Evolutionary conservation across 2,888 invertebrate genomes (phyloP), one percentile per base, ranked within the genome.

Genomic region (Drosophila antonietae): DNA sequence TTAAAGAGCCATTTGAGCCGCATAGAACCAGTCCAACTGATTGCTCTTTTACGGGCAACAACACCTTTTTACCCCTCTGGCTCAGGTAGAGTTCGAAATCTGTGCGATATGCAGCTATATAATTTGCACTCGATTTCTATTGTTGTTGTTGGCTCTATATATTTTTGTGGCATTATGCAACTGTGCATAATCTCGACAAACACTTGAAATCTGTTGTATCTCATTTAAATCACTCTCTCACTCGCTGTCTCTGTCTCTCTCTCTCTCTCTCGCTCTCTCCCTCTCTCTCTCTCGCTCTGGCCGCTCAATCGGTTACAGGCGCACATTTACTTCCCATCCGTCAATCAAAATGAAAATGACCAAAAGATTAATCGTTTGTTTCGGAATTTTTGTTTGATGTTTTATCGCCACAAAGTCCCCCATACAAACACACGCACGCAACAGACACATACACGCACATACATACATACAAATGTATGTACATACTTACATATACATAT

Each of bases 281-380:
- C n/a, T 41, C 3, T 41, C 9, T n/a, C 41, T 14, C 23, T 10
- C 18, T 37, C 37, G 56, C 14, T 46, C 39, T 39, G 31, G 57
- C 71, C 44, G 58, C 66, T 75, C 72, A 75, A 63, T 73, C 68
- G 63, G 68, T 73, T 80, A 68, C 74, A 74, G 70, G 44, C 70
- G 70, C 67, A 77, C 83, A 84, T 83, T 88, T 86, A 87, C 87
- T 90, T 90, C 84, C 88, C 89, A 88, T 90, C 89, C 90, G 91
- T 91, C 91, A 91, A 91, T 91, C 91, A 91, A 89, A 91, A 91
- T 89, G 89, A 90, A 91, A 91, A 91, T 91, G 88, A 91, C 90
- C 90, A 89, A 90, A 90, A 91, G 91, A 91, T 91, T 91, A 91
- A 91, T 91, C 87, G 91, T 90, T 88, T 90, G 80, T 90, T 90